A percentile compares a stretch with the other conserved stretches of the same genome.
Evolutionary conservation across 64 coral and sea anemone genomes (phyloP).

Genomic region (Dendrophyllia cribrosa): DNA sequence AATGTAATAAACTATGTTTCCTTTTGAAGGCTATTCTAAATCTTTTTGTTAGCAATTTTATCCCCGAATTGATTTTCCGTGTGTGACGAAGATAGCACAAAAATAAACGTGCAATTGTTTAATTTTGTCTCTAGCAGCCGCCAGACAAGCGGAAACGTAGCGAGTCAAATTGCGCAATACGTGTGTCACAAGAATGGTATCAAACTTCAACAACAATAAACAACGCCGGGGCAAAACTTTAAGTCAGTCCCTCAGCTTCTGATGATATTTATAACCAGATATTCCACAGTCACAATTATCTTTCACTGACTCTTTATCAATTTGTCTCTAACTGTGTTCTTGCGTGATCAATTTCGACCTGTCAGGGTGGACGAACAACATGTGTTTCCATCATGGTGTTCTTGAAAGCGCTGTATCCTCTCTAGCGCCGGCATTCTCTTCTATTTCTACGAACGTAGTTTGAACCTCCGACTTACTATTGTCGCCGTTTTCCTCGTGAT

Average conservation of each 20-base stretch:
- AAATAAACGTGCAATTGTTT: not conserved
- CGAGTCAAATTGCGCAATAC: not conserved
- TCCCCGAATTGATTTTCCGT: not conserved
- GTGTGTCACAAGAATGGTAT: not conserved
- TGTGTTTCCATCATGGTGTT: not conserved
- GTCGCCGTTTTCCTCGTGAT: constrained; percentile 2
- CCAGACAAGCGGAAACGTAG: not conserved
- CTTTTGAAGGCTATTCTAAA: not conserved
- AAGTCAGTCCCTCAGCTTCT: not conserved
- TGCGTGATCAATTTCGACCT: not conserved
- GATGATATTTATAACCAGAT: not conserved
- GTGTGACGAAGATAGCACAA: not conserved
- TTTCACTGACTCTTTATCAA: not conserved
- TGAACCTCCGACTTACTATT: not conserved
- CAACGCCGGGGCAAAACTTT: not conserved
- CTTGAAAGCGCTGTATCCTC: not conserved
- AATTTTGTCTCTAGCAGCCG: not conserved
- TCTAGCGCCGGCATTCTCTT: not conserved
- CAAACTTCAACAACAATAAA: not conserved
- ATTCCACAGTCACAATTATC: not conserved
- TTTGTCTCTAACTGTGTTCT: not conserved
- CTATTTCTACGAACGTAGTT: not conserved
- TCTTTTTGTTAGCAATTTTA: not conserved
- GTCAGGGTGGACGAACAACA: not conserved
- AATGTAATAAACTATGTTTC: not conserved